Evolutionary conservation across 2,888 invertebrate species (phyloP), one percentile per base, ranked within the genome.

Genomic region (Plusia festucae): DNA sequence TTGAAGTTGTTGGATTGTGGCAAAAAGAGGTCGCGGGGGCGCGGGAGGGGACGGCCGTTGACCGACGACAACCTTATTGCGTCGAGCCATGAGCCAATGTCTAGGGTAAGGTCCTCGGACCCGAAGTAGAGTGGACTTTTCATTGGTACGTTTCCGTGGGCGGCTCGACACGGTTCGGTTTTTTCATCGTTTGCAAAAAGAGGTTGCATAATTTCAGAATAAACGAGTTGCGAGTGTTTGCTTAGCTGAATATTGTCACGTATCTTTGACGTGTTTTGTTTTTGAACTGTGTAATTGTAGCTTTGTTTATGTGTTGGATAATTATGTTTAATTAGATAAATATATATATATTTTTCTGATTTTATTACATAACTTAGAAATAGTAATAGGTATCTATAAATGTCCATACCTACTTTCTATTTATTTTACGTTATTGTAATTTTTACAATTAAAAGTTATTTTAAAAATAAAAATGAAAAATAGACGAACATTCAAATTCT

Each of bases 71-170:
- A 88, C 90, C 91, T 93, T 89, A 91, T 88, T 89, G 89, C 90
- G 87, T 83, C 77, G 76, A 78, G 79, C 78, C 77, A 82, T 79
- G 83, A 84, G 85, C 90, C 91, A 91, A 92, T 92, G 93, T 93
- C 93, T 93, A 93, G 93, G 92, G 88, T 92, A 93, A 93, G 92
- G 92, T 92, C 89, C 91, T 89, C 88, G 86, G 85, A 84, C 82
- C 82, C 84, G 76, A 91, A 89, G 86, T 88, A 81, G 89, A 89
- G 87, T 89, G 86, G 82, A 79, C 84, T 83, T 86, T 85, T 85
- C 80, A 77, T 82, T 84, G 82, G 76, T 79, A 78, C 71, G 74
- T 83, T 84, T 85, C 82, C 82, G 91, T 89, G 83, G 89, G 88
- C 82, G 88, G 82, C 83, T 79, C 85, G 89, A 86, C 89, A 89